Evolutionary conservation across 2,113 vertebrate genomes (phyloP).

Genomic region (Rhizomys pruinosus): DNA sequence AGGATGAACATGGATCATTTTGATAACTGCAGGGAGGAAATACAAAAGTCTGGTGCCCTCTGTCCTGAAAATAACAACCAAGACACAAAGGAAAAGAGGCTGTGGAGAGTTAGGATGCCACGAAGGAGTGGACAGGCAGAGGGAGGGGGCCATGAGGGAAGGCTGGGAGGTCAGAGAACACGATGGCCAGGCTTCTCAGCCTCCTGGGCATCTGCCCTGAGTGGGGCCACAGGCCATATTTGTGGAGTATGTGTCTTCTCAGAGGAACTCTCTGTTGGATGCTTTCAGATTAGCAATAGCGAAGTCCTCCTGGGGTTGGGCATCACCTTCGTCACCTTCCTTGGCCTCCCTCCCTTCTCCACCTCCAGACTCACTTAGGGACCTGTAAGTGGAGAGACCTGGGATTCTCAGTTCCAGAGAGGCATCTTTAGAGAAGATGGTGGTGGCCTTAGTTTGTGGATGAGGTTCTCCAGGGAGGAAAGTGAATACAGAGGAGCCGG

Average conservation of each 20-base stretch:
- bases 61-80: conserved; percentile 21
- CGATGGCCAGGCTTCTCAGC: conserved; percentile 68
- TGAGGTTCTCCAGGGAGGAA: neutral
- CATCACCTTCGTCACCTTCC: neutral
- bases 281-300: neutral
- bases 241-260: conserved; percentile 64
- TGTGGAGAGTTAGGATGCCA: neutral
- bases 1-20: neutral
- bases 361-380: neutral
- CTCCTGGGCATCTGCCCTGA: conserved; percentile 78
- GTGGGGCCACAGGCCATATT: too few species aligned
- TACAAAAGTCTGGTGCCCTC: neutral
- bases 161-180: neutral
- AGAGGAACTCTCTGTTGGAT: too few species aligned
- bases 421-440: neutral
- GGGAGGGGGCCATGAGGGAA: neutral
- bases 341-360: neutral
- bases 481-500: neutral
- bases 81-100: neutral
- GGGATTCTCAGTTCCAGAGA: neutral
- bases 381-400: neutral
- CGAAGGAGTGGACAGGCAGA: neutral
- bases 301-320: neutral
- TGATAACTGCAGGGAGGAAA: neutral
- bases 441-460: neutral